Base-by-base conservation (phyloP, 2,888 invertebrate genomes). In the Drosophila birchii region DNA sequence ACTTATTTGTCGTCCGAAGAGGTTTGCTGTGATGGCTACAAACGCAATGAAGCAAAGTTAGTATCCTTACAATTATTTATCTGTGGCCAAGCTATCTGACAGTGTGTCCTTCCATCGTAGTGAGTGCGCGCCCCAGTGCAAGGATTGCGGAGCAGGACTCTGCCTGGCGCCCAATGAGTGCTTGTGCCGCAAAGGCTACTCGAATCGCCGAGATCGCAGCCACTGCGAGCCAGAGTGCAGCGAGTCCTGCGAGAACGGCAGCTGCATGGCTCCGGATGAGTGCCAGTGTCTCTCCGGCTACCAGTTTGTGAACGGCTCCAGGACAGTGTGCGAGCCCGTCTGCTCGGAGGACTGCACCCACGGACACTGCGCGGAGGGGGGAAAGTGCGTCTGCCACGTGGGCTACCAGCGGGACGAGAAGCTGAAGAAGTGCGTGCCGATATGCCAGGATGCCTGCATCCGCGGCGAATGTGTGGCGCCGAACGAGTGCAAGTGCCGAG, bases 311-410 rank as follows among this genome's bases (percentile, higher is more conserved):
- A 79, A 81, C 34, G 88, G 81, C 20, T 91, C 91, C 45, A 64
- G 44, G 12, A 81, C 70, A 0, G 79, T 85, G 0, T 93, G 93
- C 69, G 78, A 90, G 39, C 91, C 93, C 0, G 61, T 78, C 3
- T 94, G 94, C 78, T 55, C 75, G 9, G 73, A 86, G 1, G 78
- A 86, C 8, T 94, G 94, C 75, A 73, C 75, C 2, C 92, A 94
- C 70, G 93, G 93, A 0, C 85, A 93, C 38, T 95, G 95, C 82
- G 92, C 93, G 5, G 93, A 92, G 3, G 94, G 94, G 0, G 93
- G 94, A 58, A 90, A 93, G 0, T 95, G 95, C 86, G 92, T 91
- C 12, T 95, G 95, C 81, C 90, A 93, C 18, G 80, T 91, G 3
- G 95, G 95, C 45, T 92, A 90, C 39, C 55, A 69, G n/a, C 78